A percentile compares a stretch with the other conserved stretches of the same genome.
Evolutionary conservation across 2,797 vertebrate species (phyloP).

Genomic region (Ctenosaura bakeri): DNA sequence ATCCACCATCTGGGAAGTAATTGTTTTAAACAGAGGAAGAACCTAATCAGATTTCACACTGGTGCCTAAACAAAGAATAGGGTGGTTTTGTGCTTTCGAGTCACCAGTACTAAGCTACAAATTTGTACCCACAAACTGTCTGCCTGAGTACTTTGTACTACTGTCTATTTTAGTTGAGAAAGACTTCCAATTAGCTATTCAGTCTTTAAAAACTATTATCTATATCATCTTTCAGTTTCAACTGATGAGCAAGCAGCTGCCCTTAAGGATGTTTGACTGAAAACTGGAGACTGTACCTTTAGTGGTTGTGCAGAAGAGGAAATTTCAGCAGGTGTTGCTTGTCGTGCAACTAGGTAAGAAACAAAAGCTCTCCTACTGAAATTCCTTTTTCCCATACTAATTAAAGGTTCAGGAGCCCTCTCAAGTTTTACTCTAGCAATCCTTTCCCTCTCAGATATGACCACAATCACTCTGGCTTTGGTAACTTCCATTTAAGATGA

Average conservation of each 20-base stretch:
- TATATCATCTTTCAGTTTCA: neutral
- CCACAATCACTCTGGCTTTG: neutral
- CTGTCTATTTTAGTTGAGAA: neutral
- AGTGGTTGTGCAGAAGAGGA: no score
- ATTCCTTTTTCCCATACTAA: no score
- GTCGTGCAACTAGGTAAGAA: no score
- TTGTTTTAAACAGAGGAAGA: neutral
- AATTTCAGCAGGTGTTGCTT: no score
- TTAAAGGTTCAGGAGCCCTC: no score
- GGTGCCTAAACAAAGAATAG: neutral
- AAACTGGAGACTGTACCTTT: no score
- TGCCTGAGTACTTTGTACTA: neutral
- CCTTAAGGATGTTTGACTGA: neutral
- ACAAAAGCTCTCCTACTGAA: no score
- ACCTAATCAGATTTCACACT: neutral
- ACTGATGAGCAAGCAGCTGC: neutral
- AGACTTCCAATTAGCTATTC: neutral
- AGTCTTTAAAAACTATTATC: neutral
- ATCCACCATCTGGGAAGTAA: neutral
- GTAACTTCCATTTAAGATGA: neutral
- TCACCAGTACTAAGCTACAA: neutral
- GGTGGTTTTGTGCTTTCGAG: no score
- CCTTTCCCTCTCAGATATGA: neutral
- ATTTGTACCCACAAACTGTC: neutral
- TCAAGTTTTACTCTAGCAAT: no score